Base-by-base conservation (phyloP, 2,113 vertebrate species). In the Psettodes erumei region DNA sequence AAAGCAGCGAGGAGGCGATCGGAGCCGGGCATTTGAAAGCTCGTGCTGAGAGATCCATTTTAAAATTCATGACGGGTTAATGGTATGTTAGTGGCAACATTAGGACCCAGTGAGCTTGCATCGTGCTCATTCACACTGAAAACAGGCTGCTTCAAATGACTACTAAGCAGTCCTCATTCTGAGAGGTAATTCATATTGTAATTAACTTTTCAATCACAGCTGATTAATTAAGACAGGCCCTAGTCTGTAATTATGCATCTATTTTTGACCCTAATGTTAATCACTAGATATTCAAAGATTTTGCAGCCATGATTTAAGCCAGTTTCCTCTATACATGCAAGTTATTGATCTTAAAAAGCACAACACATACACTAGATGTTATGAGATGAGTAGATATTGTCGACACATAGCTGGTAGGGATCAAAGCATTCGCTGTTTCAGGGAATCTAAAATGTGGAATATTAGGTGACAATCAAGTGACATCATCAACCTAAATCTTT, bases 151-250 rank as follows among this genome's bases (percentile, higher is more conserved):
- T 94, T 94, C 89, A 93, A 93, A 94, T 93, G 92, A 93, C 92
- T 92, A 92, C 90, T 90, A 88, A 93, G 88, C 87, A 90, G 90
- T 91, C 83, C 89, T 93, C 88, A 75, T 92, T 91, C 90, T 84
- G 87, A 93, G 91, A 90, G 92, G 90, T 93, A 91, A 94, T 94
- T 94, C 93, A 95, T 95, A 94, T 94, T 94, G 85, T 94, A 95
- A 95, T 95, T 92, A 95, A 93, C 91, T 94, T 93, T 94, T 94
- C 93, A 93, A 94, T 94, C 93, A 95, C 91, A 90, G 88, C 81
- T 94, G 93, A 92, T 94, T 95, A 93, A 94, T 95, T 94, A 93
- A 90, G 92, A 93, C 91, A 89, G 83, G 88, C 86, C 75, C 82
- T 71, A 51, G 84, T 91, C 90, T 94, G 91, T 94, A 95, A 94